Evolutionary conservation across 1,140 invertebrate genomes (phyloP).

Genomic region (Drosophila baimaii): DNA sequence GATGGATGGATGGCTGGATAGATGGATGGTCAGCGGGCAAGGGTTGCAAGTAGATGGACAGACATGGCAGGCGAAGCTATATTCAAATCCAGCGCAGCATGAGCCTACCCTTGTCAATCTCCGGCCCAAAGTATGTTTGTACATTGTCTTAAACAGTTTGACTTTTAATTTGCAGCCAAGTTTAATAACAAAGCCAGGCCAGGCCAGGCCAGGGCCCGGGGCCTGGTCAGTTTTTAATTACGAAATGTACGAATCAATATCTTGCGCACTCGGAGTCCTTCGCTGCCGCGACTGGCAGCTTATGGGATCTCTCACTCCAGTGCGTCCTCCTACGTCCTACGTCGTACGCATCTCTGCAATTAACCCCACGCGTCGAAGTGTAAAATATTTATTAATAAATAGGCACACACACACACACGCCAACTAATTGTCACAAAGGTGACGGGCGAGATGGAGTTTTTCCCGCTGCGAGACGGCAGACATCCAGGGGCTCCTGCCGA

Average conservation of each 20-base stretch:
- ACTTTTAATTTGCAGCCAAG: slow-evolving; percentile 78
- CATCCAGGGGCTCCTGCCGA: slow-evolving; percentile 44
- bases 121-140: slow-evolving; percentile 70
- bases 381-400: slow-evolving; percentile 83
- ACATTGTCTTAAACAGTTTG: slow-evolving; percentile 81
- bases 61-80: slow-evolving; percentile 26
- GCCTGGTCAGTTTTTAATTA: slow-evolving; percentile 64
- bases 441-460: slow-evolving; percentile 64
- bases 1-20: slow-evolving; percentile 23
- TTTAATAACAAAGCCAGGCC: slow-evolving; percentile 61
- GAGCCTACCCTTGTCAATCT: slow-evolving; percentile 65
- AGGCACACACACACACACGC: slow-evolving; percentile 54
- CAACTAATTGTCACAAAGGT: slow-evolving; percentile 80
- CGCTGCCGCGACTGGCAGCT: slow-evolving; percentile 20
- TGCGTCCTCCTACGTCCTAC: slow-evolving; percentile 3
- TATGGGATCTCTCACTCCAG: slow-evolving; percentile 47
- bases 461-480: slow-evolving; percentile 57
- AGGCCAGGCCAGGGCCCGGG: slow-evolving; percentile 9
- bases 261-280: slow-evolving; percentile 21
- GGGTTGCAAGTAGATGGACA: slow-evolving; percentile 61
- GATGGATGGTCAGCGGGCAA: slow-evolving; percentile 44
- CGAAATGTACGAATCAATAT: slow-evolving; percentile 33
- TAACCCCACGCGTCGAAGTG: slow-evolving; percentile 76
- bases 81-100: slow-evolving; percentile 74
- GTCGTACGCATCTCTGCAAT: slow-evolving; percentile 51